phyloP scores from a whole-genome alignment of 2,888 invertebrate genomes.

The Cephus runcator region DNA sequence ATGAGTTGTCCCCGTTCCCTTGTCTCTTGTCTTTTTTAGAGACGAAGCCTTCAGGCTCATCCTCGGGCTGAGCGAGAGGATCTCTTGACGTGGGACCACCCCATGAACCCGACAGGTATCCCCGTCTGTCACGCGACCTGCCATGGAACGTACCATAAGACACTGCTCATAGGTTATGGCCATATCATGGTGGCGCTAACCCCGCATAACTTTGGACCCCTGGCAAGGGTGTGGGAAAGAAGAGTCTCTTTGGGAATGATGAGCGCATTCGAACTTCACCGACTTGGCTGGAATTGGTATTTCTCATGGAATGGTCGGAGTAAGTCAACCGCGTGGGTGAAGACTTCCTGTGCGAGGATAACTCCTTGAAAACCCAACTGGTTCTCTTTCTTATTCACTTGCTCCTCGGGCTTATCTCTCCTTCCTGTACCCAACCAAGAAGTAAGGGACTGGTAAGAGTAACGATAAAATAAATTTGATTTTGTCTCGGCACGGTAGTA shows the following conservation, averaged over 20 bases:
- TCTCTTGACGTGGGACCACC: slow-evolving; percentile 57
- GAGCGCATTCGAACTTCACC: not conserved
- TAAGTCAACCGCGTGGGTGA: not conserved
- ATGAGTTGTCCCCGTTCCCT: slow-evolving; percentile 52
- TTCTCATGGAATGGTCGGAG: not conserved
- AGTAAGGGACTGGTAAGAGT: slow-evolving; percentile 33
- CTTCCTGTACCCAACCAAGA: not conserved
- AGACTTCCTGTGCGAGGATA: not conserved
- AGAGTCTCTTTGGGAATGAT: slow-evolving; percentile 6
- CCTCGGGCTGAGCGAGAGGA: slow-evolving; percentile 28
- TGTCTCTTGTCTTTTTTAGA: slow-evolving; percentile 44
- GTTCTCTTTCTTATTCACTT: not conserved
- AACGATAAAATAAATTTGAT: slow-evolving; percentile 57
- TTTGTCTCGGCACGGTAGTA: slow-evolving; percentile 58
- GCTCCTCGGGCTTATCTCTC: not conserved
- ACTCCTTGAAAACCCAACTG: not conserved
- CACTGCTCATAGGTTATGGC: slow-evolving; percentile 27
- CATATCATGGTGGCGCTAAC: slow-evolving; percentile 40
- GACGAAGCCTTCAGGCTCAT: slow-evolving; percentile 28
- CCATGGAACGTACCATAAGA: slow-evolving; percentile 35
- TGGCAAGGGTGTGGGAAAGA: slow-evolving; percentile 29
- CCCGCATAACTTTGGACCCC: slow-evolving; percentile 38
- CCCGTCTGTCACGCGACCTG: slow-evolving; percentile 58
- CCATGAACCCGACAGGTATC: slow-evolving; percentile 58
- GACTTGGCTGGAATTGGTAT: not conserved